phyloP scores from a whole-genome alignment of 1,140 invertebrate genomes.

The Trichomalopsis sarcophagae region DNA sequence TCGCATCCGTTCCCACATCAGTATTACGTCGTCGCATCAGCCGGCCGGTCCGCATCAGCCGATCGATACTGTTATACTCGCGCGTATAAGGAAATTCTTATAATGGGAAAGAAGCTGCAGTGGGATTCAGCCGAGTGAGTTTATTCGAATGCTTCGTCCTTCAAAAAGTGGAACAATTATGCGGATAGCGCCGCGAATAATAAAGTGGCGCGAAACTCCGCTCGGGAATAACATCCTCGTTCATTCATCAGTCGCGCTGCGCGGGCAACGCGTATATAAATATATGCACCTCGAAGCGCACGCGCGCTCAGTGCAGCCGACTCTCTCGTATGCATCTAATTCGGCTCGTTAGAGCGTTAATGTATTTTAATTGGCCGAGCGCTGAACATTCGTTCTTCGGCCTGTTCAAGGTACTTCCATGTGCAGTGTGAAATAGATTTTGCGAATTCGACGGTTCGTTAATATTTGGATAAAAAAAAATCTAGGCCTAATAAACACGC shows the following conservation, averaged over 20 bases:
- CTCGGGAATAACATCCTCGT: background rate
- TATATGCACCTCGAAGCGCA: conserved; percentile 31
- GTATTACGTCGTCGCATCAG: no score
- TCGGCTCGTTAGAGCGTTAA: conserved; percentile 69
- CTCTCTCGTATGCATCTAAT: conserved; percentile 65
- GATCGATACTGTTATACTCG: no score
- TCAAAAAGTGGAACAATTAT: background rate
- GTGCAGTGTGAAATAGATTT: background rate
- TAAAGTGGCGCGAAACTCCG: background rate
- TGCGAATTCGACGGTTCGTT: background rate
- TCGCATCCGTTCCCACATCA: no score
- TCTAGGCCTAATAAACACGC: no score
- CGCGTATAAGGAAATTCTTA: no score
- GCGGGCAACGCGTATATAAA: background rate
- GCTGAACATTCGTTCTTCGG: conserved; percentile 11
- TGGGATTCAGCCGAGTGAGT: no score
- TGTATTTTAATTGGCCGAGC: conserved; percentile 71
- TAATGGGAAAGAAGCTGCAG: no score
- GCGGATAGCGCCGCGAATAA: background rate
- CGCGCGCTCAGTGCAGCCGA: conserved; percentile 52
- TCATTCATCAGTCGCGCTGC: background rate
- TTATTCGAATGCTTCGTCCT: no score
- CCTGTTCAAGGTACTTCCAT: conserved; percentile 19
- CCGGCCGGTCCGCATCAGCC: no score
- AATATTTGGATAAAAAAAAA: no score